Evolutionary conservation across 2,888 invertebrate species (phyloP).

Genomic region (Microctonus aethiopoides): DNA sequence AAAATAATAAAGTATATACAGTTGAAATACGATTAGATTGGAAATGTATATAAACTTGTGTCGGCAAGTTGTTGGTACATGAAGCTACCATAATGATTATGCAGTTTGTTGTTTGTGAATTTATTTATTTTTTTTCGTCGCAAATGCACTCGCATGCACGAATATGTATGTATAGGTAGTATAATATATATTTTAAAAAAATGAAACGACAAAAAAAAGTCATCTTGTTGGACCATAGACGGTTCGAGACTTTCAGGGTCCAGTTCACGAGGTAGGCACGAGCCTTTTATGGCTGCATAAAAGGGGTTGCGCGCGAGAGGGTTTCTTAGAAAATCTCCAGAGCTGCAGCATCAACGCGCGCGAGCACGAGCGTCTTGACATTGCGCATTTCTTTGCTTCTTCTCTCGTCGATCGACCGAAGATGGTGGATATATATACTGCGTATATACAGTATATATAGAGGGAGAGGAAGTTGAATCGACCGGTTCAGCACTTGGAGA

Average conservation of each 20-base stretch:
- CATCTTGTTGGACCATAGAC: slow-evolving; percentile 39
- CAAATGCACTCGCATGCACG: slow-evolving; percentile 15
- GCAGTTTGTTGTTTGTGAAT: not conserved
- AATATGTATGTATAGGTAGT: slow-evolving; percentile 5
- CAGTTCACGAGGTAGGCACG: slow-evolving; percentile 14
- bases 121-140: too few species aligned
- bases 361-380: slow-evolving; percentile 28
- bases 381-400: slow-evolving; percentile 35
- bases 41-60: not conserved
- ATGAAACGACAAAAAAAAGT: not conserved
- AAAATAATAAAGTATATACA: not conserved
- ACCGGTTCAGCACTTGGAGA: slow-evolving; percentile 39
- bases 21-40: not conserved
- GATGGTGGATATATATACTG: slow-evolving; percentile 32
- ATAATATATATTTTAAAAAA: not conserved
- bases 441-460: slow-evolving; percentile 32
- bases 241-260: slow-evolving; percentile 32
- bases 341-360: slow-evolving; percentile 17
- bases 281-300: slow-evolving; percentile 33
- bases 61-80: not conserved
- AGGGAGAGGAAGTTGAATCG: slow-evolving; percentile 25
- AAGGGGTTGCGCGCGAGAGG: slow-evolving; percentile 37
- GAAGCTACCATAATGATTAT: slow-evolving; percentile 20
- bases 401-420: slow-evolving; percentile 27
- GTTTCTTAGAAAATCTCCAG: slow-evolving; percentile 43